These are phyloP conservation scores for Oryctes rhinoceros DNA, from an alignment of 1,140 invertebrate genomes.

Conservation along the genomic window DNA sequence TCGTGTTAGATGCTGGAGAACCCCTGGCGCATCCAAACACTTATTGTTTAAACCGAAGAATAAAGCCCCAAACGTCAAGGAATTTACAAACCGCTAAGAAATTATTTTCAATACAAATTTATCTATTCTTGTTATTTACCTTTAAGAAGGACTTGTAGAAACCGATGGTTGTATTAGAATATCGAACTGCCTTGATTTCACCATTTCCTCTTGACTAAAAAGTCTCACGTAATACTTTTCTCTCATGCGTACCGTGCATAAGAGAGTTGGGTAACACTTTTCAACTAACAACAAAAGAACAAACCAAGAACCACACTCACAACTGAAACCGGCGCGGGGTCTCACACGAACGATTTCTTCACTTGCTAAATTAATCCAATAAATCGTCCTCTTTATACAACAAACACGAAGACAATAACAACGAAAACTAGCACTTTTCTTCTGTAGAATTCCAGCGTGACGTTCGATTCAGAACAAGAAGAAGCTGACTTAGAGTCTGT, in stretches of 20 bases:
- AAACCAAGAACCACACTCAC: neutral
- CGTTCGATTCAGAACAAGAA: neutral
- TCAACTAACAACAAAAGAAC: neutral
- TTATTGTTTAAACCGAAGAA: no score
- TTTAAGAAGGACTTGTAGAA: neutral
- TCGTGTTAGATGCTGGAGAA: no score
- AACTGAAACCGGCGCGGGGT: no score
- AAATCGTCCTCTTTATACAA: no score
- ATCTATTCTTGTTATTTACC: neutral
- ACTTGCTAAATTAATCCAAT: no score
- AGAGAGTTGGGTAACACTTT: neutral
- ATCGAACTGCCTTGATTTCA: neutral
- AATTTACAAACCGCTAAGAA: no score
- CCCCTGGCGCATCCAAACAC: no score
- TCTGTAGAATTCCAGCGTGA: neutral
- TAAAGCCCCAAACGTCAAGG: no score
- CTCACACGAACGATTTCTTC: no score
- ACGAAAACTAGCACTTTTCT: neutral
- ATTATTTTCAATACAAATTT: no score
- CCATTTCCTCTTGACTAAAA: constrained; percentile 6
- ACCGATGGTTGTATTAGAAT: neutral
- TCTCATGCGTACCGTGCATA: neutral
- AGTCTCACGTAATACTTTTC: constrained; percentile 21
- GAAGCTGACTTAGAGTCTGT: constrained; percentile 14
- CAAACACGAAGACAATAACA: neutral